Evolutionary conservation across 1,140 invertebrate species (phyloP).

Genomic region (Maconellicoccus hirsutus): DNA sequence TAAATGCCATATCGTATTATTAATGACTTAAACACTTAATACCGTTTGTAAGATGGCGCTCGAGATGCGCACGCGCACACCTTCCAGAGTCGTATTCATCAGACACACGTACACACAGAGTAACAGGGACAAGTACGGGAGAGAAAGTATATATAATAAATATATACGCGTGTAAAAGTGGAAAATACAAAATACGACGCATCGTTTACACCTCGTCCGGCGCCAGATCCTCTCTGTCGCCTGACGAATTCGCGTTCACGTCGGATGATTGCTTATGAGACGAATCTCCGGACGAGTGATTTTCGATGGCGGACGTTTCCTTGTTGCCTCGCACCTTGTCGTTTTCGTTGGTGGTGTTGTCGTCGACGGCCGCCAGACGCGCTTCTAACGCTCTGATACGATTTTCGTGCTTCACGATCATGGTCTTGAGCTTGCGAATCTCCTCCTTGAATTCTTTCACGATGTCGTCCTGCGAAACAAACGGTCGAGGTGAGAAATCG

Average conservation of each 20-base stretch:
- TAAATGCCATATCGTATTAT: too few relatives aligned
- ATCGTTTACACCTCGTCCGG: slow-evolving; percentile 10
- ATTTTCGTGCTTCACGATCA: slow-evolving; percentile 89
- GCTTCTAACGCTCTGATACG: slow-evolving; percentile 63
- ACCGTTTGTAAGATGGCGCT: too few relatives aligned
- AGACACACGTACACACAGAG: too few relatives aligned
- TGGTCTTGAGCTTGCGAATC: slow-evolving; percentile 80
- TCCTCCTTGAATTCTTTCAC: slow-evolving; percentile 73
- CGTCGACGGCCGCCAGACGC: neutral
- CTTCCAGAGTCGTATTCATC: too few relatives aligned
- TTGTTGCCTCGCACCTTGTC: neutral
- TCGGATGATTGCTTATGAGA: neutral
- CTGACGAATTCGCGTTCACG: neutral
- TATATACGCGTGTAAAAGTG: neutral
- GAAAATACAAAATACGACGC: neutral
- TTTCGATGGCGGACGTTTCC: neutral
- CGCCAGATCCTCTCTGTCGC: neutral
- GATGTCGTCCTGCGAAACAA: slow-evolving; percentile 42
- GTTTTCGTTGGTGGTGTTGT: neutral
- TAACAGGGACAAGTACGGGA: too few relatives aligned
- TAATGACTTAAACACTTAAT: too few relatives aligned
- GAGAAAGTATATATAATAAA: neutral
- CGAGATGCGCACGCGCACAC: too few relatives aligned
- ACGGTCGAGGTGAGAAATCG: neutral
- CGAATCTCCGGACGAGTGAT: slow-evolving; percentile 15